A percentile compares a stretch with the other conserved stretches of the same genome.
phyloP scores from a whole-genome alignment of 2,797 vertebrate genomes.

The Aphelocoma californica region DNA sequence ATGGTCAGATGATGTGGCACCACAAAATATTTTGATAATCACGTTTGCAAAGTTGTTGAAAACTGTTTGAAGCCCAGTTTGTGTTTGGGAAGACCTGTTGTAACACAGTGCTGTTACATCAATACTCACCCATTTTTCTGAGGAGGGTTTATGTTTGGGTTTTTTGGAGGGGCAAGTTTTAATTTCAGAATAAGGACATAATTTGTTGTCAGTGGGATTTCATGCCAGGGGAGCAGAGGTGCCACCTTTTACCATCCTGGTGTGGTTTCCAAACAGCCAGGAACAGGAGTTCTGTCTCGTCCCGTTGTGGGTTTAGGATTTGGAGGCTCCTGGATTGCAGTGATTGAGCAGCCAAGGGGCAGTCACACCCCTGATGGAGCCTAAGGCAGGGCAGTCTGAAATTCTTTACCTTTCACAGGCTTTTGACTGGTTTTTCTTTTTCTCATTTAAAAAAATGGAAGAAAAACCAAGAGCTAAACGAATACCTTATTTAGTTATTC shows the following conservation, averaged over 20 bases:
- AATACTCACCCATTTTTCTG: neutral
- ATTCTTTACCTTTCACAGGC: neutral
- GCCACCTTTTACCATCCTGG: neutral
- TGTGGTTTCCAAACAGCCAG: neutral
- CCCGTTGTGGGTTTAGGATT: neutral
- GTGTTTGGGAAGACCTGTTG: neutral
- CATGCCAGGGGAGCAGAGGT: neutral
- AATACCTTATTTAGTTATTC: neutral
- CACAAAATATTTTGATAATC: neutral
- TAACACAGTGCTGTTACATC: neutral
- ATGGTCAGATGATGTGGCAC: neutral
- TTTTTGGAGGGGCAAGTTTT: neutral
- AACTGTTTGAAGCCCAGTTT: neutral
- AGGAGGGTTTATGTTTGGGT: neutral
- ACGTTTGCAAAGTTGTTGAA: neutral
- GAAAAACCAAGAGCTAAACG: neutral
- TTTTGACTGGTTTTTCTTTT: neutral
- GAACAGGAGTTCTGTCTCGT: neutral
- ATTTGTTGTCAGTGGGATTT: neutral
- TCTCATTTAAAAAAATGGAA: neutral
- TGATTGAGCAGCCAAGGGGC: neutral
- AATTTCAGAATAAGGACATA: neutral
- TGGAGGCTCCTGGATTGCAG: neutral
- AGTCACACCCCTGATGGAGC: neutral
- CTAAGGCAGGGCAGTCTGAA: neutral